A percentile compares a stretch with the other conserved stretches of the same genome.
Conservation (phyloP, 1,140 invertebrate genomes). For the Manduca sexta region DNA sequence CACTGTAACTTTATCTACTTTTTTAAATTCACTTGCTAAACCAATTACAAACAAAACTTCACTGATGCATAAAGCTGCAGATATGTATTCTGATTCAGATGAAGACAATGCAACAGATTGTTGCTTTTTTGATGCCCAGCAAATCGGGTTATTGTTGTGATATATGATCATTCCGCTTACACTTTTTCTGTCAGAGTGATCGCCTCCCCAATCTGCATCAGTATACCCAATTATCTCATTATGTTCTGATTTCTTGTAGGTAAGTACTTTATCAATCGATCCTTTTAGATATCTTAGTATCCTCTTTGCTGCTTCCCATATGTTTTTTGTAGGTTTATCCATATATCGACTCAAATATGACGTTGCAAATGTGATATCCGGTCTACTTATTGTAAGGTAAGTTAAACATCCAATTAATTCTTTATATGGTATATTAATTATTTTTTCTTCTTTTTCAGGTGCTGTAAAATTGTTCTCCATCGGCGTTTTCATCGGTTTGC, state of each 20-base stretch:
- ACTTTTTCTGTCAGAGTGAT: constrained; percentile 3
- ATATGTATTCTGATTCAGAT: too few species aligned
- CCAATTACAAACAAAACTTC: not conserved
- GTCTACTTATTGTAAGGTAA: constrained; percentile 34
- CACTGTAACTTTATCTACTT: not conserved
- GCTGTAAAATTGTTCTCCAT: not conserved
- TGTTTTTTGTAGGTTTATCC: constrained; percentile 16
- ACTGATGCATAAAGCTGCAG: not conserved
- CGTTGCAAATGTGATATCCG: constrained; percentile 29
- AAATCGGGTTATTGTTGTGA: not conserved
- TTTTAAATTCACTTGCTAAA: not conserved
- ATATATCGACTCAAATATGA: constrained; percentile 35
- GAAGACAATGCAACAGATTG: too few species aligned
- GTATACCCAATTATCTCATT: constrained; percentile 5
- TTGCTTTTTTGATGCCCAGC: not conserved
- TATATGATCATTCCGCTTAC: not conserved
- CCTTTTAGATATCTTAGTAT: constrained; percentile 37
- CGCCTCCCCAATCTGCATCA: constrained; percentile 49
- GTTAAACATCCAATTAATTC: constrained; percentile 29
- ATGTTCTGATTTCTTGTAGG: constrained; percentile 5
- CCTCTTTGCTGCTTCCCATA: constrained; percentile 26
- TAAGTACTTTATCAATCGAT: constrained; percentile 21
- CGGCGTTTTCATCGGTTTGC: not conserved
- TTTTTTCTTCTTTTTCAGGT: constrained; percentile 10
- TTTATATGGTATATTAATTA: constrained; percentile 15